Base-by-base conservation (phyloP, 2,888 invertebrate species). In the Tanaodytes sp. region DNA sequence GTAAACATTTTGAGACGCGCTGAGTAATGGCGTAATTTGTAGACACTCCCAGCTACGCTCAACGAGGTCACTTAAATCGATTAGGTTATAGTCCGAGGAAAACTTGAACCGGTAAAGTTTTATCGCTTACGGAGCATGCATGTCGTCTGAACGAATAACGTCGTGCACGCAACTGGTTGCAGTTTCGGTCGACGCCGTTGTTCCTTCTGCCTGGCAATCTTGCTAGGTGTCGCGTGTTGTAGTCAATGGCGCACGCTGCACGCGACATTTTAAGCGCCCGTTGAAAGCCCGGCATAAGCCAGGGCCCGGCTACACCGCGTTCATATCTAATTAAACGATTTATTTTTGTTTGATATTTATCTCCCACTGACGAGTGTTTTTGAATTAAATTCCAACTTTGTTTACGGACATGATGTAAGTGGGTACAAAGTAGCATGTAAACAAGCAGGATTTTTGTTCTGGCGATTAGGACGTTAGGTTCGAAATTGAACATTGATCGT, bases 121-220 rank as follows among this genome's bases (percentile, higher is more conserved):
- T 72, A 67, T 64, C 51, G 59, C 61, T 20, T 57, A 42, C 52
- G 46, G 48, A 43, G 45, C 49, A 40, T 65, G 64, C 55, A 66
- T 51, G 51, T 46, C 31, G 57, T 59, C 46, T 33, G 30, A 59
- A 63, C 40, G 58, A 72, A 61, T 59, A 62, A 67, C 68, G 52
- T 52, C 52, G 55, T 27, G 63, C 75, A 73, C 71, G 75, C 73
- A 72, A 75, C 72, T 75, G 61, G 75, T 73, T 71, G 72, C 68
- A 64, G 52, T 61, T 11, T 54, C 27, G n/a, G n/a, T n/a, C 4
- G 23, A 23, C 23, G 23, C 59, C 27, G 48, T 62, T 61, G 68
- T 65, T 69, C 52, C 27, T 30, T 39, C 23, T 36, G 30, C 18
- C 30, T 27, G 20, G 46, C 33, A 27, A 9, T 51, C 39, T 39